These are phyloP conservation scores for Parnassius apollo DNA, from an alignment of 2,888 invertebrate genomes.

Conservation along the genomic window DNA sequence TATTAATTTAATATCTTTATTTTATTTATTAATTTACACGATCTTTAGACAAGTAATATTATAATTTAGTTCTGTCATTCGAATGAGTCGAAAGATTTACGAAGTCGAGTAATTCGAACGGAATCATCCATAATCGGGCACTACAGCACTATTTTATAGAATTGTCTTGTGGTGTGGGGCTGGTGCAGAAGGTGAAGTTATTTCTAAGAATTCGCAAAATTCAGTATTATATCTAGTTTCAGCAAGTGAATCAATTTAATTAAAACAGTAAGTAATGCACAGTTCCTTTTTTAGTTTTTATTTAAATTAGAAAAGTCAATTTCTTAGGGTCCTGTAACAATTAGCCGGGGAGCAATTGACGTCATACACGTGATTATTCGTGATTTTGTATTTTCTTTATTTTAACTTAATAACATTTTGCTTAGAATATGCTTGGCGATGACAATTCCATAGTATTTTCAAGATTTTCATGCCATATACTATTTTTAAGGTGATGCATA, in stretches of 20 bases:
- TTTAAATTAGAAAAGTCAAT: constrained; percentile 1
- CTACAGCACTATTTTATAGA: constrained; percentile 30
- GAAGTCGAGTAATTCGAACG: no score
- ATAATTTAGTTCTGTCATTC: no score
- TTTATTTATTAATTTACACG: no score
- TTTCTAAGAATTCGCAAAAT: constrained; percentile 58
- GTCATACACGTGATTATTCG: constrained; percentile 51
- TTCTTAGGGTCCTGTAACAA: constrained; percentile 29
- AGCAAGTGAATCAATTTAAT: constrained; percentile 57
- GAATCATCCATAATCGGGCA: no score
- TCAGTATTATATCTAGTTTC: constrained; percentile 48
- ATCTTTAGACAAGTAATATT: no score
- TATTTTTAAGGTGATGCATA: constrained; percentile 5
- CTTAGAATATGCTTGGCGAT: constrained; percentile 1
- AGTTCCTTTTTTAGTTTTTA: background rate
- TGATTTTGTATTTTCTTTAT: constrained; percentile 36
- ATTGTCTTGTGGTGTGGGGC: constrained; percentile 66
- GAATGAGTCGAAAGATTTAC: no score
- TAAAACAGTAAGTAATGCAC: constrained; percentile 55
- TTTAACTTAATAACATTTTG: constrained; percentile 28
- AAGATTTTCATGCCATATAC: background rate
- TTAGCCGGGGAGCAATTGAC: constrained; percentile 59
- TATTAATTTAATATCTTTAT: no score
- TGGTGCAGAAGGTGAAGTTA: constrained; percentile 53
- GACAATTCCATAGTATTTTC: background rate